Evolutionary conservation across 2,888 invertebrate genomes (phyloP).

Genomic region (Yponomeuta malinellus): DNA sequence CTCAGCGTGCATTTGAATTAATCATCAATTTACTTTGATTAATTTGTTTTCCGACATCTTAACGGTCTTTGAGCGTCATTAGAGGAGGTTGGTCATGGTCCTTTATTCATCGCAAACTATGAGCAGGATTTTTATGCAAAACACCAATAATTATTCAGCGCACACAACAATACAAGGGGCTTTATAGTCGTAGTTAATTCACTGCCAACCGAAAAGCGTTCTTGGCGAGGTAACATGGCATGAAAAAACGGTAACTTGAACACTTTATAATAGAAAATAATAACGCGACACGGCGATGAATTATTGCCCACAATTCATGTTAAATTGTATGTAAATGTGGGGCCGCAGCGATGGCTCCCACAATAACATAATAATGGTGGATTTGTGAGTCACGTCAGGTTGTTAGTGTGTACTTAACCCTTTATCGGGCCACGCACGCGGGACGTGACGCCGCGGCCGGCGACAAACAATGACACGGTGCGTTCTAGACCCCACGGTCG

Average conservation of each 20-base stretch:
- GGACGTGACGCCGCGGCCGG: constrained; percentile 62
- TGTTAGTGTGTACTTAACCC: constrained; percentile 75
- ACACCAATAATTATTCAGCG: constrained; percentile 39
- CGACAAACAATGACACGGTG: constrained; percentile 40
- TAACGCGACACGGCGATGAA: constrained; percentile 66
- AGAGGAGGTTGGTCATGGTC: constrained; percentile 32
- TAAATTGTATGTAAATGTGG: constrained; percentile 74
- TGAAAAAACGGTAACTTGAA: constrained; percentile 60
- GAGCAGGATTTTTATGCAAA: constrained; percentile 41
- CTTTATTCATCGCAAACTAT: constrained; percentile 11
- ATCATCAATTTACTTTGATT: constrained; percentile 32
- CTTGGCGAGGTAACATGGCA: constrained; percentile 47
- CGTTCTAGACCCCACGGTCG: constrained; percentile 25
- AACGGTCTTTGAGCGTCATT: constrained; percentile 35
- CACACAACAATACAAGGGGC: constrained; percentile 41
- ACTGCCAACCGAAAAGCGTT: constrained; percentile 36
- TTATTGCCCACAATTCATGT: constrained; percentile 74
- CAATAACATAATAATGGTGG: constrained; percentile 75
- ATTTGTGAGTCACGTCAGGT: constrained; percentile 75
- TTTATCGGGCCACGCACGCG: constrained; percentile 73
- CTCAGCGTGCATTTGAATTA: constrained; percentile 33
- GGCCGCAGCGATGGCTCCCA: constrained; percentile 67
- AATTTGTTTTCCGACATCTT: constrained; percentile 38
- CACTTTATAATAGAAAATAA: constrained; percentile 71
- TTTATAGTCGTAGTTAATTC: constrained; percentile 45